Evolutionary conservation across 2,888 invertebrate species (phyloP).

Genomic region (Heliconius sara): DNA sequence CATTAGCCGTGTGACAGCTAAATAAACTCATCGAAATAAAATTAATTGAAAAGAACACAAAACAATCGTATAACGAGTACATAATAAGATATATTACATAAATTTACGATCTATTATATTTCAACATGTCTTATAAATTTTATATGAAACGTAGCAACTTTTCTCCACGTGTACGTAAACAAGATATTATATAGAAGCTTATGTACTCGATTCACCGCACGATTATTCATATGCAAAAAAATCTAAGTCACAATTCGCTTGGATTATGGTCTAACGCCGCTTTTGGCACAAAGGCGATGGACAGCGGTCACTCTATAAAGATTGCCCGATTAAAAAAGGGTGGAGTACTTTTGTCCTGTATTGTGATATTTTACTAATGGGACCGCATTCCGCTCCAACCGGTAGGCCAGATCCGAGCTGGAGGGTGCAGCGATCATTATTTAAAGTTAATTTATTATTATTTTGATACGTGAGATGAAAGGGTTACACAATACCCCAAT

Average conservation of each 20-base stretch:
- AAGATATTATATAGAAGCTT: constrained; percentile 45
- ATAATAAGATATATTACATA: constrained; percentile 14
- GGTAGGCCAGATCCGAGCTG: constrained; percentile 70
- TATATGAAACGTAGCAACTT: constrained; percentile 24
- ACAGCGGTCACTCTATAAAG: constrained; percentile 80
- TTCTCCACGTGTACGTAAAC: constrained; percentile 42
- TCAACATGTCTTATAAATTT: not conserved
- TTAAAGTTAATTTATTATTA: constrained; percentile 83
- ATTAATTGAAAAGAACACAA: constrained; percentile 14
- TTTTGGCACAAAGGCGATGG: constrained; percentile 65
- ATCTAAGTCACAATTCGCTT: constrained; percentile 63
- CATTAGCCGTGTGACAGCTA: not conserved
- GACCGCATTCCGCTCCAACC: constrained; percentile 78
- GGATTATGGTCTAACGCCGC: constrained; percentile 82
- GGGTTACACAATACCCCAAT: constrained; percentile 73
- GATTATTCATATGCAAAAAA: constrained; percentile 75
- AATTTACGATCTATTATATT: constrained; percentile 20
- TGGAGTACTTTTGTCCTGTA: constrained; percentile 63
- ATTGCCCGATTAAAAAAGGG: constrained; percentile 76
- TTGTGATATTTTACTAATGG: constrained; percentile 81
- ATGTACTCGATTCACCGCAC: constrained; percentile 49
- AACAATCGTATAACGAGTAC: not conserved
- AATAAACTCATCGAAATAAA: constrained; percentile 13
- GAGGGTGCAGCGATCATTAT: constrained; percentile 67
- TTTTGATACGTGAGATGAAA: constrained; percentile 81